These are phyloP conservation scores for Mareca strepera DNA, from an alignment of 2,797 vertebrate species.

Conservation along the genomic window DNA sequence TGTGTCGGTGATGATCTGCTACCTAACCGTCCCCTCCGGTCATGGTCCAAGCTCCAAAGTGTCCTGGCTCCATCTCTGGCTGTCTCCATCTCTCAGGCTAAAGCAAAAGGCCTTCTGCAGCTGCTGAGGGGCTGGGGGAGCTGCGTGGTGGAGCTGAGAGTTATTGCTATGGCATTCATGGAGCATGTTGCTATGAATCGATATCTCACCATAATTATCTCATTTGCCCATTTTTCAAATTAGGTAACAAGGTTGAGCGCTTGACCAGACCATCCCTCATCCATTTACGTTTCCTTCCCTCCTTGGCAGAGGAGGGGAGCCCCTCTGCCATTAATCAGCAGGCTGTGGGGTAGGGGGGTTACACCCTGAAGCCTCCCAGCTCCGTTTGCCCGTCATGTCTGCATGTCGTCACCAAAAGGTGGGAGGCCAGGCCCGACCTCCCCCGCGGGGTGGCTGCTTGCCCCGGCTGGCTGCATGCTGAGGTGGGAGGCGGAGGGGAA, in stretches of 20 bases:
- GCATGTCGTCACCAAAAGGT: not conserved
- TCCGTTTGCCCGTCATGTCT: not conserved
- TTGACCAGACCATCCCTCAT: conserved; percentile 43
- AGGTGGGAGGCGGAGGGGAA: not conserved
- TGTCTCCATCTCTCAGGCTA: not conserved
- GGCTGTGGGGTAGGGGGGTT: not conserved
- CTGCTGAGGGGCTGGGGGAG: not conserved
- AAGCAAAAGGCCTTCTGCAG: not conserved
- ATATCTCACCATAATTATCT: conserved; percentile 69
- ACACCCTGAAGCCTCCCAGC: not conserved
- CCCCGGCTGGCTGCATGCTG: not conserved
- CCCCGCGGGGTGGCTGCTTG: not conserved
- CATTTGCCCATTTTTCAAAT: conserved; percentile 67
- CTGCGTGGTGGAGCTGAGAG: not conserved
- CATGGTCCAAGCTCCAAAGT: no score
- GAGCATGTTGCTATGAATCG: conserved; percentile 50
- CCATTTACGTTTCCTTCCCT: conserved; percentile 4
- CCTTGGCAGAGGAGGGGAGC: not conserved
- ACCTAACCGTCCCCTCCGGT: not conserved
- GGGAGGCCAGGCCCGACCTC: not conserved
- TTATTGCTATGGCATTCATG: conserved; percentile 60
- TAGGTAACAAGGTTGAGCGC: conserved; percentile 55
- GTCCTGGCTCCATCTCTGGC: not conserved
- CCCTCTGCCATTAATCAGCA: not conserved
- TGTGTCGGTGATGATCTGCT: not conserved